Base-by-base conservation (phyloP, 2,888 invertebrate genomes). In the Diarsia rubi region DNA sequence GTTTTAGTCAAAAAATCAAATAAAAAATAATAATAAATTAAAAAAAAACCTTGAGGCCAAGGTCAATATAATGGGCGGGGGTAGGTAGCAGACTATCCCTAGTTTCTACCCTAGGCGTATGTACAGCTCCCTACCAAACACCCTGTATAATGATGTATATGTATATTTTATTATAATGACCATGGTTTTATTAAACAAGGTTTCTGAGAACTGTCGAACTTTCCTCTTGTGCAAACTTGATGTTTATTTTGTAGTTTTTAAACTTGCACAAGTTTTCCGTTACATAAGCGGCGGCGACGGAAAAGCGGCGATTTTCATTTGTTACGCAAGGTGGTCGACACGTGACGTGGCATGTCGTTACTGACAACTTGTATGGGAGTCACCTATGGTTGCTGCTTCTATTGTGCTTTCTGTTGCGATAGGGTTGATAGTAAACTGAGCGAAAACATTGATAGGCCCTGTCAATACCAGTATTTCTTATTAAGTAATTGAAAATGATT, bases 231-330 rank as follows among this genome's bases (percentile, higher is more conserved):
- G 85, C 83, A 86, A 85, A 87, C 81, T 86, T 86, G 82, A 42
- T 81, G 75, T 83, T 82, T 88, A 85, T 87, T 82, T 87, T 79
- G 80, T 87, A n/a, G n/a, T n/a, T n/a, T n/a, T n/a, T n/a, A n/a
- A n/a, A 86, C 87, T 91, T 90, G 85, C 90, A 88, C 89, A 91
- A 91, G 88, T 90, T 90, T 90, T 90, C 90, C 87, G 78, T 92
- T 91, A 83, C 86, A 90, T 78, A 91, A 92, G 77, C 63, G 69
- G 81, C 69, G 78, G 79, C 74, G 63, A 75, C 81, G 91, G 90
- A 92, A 93, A 92, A 89, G 85, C 77, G 83, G 75, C 74, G 73
- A 78, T 82, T 90, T 91, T 93, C 91, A 90, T 91, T 86, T 74
- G 85, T 93, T 93, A 89, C 89, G 86, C 90, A 92, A 93, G 57